Percentiles rank a stretch among this genome's conserved stretches.
Conservation (phyloP, 2,113 vertebrate species). For the Epinephelus cyanopodus region DNA sequence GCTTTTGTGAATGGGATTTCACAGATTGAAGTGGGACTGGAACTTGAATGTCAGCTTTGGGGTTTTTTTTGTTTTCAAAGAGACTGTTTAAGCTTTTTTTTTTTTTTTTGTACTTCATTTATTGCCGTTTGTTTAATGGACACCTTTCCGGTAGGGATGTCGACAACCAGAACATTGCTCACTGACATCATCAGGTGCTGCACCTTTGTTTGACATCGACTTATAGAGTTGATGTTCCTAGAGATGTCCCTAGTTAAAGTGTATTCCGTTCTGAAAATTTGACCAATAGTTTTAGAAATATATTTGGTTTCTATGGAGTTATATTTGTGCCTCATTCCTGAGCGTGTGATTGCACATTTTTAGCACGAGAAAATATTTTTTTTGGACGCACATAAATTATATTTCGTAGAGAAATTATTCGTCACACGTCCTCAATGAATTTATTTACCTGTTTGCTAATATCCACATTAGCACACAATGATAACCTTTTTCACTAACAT, state of each 20-base stretch:
- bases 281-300: slow-evolving; percentile 46
- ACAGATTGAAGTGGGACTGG: slow-evolving; percentile 80
- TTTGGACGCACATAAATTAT: neutral
- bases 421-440: neutral
- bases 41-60: slow-evolving; percentile 84
- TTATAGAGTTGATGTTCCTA: slow-evolving; percentile 47
- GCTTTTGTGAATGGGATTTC: slow-evolving; percentile 78
- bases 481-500: neutral
- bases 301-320: slow-evolving; percentile 42
- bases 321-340: slow-evolving; percentile 9
- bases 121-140: slow-evolving; percentile 67
- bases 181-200: slow-evolving; percentile 67
- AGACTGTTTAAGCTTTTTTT: slow-evolving; percentile 68
- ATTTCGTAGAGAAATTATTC: neutral
- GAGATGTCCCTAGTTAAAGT: slow-evolving; percentile 45
- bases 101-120: slow-evolving; percentile 72
- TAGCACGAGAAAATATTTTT: slow-evolving; percentile 16
- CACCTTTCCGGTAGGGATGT: slow-evolving; percentile 52
- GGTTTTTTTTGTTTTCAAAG: slow-evolving; percentile 48
- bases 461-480: neutral
- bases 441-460: neutral
- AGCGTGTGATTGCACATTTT: slow-evolving; percentile 17
- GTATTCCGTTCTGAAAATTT: slow-evolving; percentile 40
- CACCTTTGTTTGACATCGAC: slow-evolving; percentile 56
- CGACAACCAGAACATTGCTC: slow-evolving; percentile 59